A percentile compares a stretch with the other conserved stretches of the same genome.
Conservation (phyloP, 1,140 invertebrate species). For the Semibalanus balanoides region DNA sequence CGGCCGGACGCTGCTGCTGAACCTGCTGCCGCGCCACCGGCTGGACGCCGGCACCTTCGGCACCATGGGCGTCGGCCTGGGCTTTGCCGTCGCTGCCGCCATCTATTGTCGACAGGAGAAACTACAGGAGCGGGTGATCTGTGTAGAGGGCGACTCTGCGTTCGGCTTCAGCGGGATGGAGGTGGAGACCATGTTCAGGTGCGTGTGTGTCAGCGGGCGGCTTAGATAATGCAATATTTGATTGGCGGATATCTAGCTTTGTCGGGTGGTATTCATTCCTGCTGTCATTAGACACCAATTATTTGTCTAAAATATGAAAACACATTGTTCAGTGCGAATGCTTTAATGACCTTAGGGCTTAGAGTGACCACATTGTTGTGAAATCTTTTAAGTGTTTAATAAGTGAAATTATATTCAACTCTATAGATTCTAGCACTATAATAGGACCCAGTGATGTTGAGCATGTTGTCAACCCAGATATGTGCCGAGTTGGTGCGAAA, state of each 20-base stretch:
- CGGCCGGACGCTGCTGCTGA: constrained; percentile 71
- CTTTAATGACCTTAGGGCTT: too few species aligned
- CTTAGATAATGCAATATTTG: too few species aligned
- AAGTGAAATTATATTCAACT: constrained; percentile 8
- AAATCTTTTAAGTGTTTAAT: constrained; percentile 4
- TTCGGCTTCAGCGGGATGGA: constrained; percentile 98
- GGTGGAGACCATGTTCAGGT: constrained; percentile 69
- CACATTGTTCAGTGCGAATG: too few species aligned
- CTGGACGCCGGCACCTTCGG: constrained; percentile 58
- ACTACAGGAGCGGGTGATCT: constrained; percentile 64
- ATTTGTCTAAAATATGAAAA: too few species aligned
- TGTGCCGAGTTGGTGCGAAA: too few species aligned
- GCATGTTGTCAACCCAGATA: constrained; percentile 4
- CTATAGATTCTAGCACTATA: too few species aligned
- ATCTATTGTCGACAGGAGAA: constrained; percentile 68
- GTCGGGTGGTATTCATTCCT: too few species aligned
- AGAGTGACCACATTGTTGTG: constrained; percentile 5
- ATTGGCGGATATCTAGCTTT: too few species aligned
- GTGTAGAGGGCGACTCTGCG: constrained; percentile 84
- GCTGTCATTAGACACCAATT: too few species aligned
- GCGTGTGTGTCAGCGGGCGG: too few species aligned
- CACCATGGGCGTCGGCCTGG: constrained; percentile 91
- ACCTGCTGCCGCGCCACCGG: constrained; percentile 28
- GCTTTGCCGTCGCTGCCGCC: constrained; percentile 84
- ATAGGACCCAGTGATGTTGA: background rate